These are phyloP conservation scores for Papilio polyxenes DNA, from an alignment of 1,140 invertebrate species.

Conservation along the genomic window DNA sequence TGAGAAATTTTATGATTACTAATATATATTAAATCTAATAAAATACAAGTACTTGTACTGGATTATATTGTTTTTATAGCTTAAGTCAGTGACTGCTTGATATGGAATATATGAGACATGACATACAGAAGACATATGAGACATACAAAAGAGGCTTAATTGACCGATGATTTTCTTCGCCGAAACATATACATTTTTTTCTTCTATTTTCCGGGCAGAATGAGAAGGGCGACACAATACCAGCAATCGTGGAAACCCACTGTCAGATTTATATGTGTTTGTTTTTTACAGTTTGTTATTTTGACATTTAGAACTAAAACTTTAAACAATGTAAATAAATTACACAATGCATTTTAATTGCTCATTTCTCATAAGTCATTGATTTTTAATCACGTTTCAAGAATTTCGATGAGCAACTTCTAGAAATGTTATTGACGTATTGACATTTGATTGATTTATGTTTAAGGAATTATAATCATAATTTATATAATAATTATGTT, in stretches of 20 bases:
- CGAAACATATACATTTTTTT: no score
- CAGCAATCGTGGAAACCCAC: background rate
- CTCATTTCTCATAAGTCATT: constrained; percentile 15
- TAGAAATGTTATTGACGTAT: constrained; percentile 5
- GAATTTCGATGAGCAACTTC: constrained; percentile 20
- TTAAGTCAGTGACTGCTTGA: background rate
- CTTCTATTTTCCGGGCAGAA: no score
- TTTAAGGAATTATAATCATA: constrained; percentile 1
- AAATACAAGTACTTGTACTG: background rate
- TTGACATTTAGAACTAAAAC: constrained; percentile 4
- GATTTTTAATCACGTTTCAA: constrained; percentile 16
- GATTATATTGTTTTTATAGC: background rate
- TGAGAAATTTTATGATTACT: constrained; percentile 10
- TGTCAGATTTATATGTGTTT: background rate
- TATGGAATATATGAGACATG: background rate
- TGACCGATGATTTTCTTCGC: background rate
- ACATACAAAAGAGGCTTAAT: background rate
- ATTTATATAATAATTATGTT: constrained; percentile 21
- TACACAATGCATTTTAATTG: constrained; percentile 1
- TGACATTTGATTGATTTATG: constrained; percentile 23
- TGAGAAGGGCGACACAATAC: background rate
- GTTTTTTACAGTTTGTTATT: background rate
- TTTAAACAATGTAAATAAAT: background rate
- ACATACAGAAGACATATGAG: background rate
- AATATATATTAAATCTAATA: background rate